Base-by-base conservation (phyloP, 2,113 vertebrate genomes). In the Protobothrops flavoviridis region DNA sequence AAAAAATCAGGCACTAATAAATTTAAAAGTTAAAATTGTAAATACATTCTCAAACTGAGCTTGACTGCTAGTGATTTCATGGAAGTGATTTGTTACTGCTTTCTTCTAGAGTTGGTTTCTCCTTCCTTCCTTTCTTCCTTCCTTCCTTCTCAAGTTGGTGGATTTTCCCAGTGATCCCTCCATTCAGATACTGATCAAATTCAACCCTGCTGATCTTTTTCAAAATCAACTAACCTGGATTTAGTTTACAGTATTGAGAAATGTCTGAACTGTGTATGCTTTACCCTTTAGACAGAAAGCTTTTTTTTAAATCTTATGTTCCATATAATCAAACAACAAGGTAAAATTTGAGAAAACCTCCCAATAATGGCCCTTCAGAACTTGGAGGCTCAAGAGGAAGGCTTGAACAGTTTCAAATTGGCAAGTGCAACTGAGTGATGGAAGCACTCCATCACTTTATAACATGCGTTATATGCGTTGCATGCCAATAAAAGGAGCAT, bases 11-110 rank as follows among this genome's bases (percentile, higher is more conserved):
- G 0, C 0, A 0, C 5, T 3, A 95, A 94, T 94, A 94, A 81
- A 59, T 94, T 90, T 93, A 94, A 96, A 91, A 3, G n/a, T 93
- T 91, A 59, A 90, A 85, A 93, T 90, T 91, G 88, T 90, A 92
- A 87, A 92, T 92, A 96, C 74, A 81, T 39, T 81, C 17, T 81
- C 33, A 81, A 81, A 81, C 33, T 43, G 33, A 43, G 74, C 33
- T 81, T 81, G 74, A 81, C 74, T 81, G 33, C 74, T 43, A 43
- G 7, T 21, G 7, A 81, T 21, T 81, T 81, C 74, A 81, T 43
- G 33, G 20, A 81, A 33, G 33, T 81, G 69, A 81, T 81, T 81
- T 81, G 33, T 81, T 81, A 17, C 33, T 43, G 7, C 74, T 81
- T 81, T 7, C 74, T 74, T 39, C 55, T 56, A 20, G 15, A 20